Evolutionary conservation across 1,140 invertebrate species (phyloP).

Genomic region (Drosophila triauraria): DNA sequence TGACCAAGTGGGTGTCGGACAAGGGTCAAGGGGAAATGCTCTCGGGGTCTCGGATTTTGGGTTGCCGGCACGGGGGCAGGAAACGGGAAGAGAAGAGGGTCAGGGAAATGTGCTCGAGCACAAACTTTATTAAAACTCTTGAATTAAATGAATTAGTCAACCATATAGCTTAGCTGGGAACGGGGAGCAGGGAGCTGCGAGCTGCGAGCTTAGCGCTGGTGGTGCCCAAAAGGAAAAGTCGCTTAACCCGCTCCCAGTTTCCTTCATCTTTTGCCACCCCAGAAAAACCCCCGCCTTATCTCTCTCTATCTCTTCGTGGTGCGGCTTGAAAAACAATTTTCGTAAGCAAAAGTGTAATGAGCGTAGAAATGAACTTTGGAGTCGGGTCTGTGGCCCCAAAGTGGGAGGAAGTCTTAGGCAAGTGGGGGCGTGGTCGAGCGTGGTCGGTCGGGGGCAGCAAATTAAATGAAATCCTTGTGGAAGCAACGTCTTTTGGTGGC

Average conservation of each 20-base stretch:
- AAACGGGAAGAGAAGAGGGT: conserved; percentile 15
- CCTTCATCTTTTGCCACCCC: conserved; percentile 16
- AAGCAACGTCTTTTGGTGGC: conserved; percentile 55
- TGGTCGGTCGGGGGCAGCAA: conserved; percentile 42
- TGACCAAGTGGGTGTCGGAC: conserved; percentile 49
- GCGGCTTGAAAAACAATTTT: conserved; percentile 82
- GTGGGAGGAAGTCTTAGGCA: conserved; percentile 10
- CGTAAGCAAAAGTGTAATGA: conserved; percentile 83
- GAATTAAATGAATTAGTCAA: conserved; percentile 84
- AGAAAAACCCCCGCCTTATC: conserved; percentile 35
- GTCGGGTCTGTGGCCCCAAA: conserved; percentile 41
- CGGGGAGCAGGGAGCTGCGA: background rate
- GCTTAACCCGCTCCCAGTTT: conserved; percentile 50
- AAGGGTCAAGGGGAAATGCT: conserved; percentile 29
- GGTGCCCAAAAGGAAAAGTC: conserved; percentile 50
- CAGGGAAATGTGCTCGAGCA: conserved; percentile 71
- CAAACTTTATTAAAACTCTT: conserved; percentile 84
- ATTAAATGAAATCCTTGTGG: conserved; percentile 80
- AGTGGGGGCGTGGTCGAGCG: conserved; percentile 5
- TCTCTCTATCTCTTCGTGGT: conserved; percentile 72
- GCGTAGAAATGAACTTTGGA: conserved; percentile 82
- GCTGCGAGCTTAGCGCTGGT: background rate
- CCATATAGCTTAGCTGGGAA: conserved; percentile 72
- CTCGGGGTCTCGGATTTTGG: conserved; percentile 26
- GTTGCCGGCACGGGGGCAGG: conserved; percentile 5